A percentile compares a stretch with the other conserved stretches of the same genome.
Conservation (phyloP, 2,113 vertebrate genomes). For the Chloroceryle aenea region DNA sequence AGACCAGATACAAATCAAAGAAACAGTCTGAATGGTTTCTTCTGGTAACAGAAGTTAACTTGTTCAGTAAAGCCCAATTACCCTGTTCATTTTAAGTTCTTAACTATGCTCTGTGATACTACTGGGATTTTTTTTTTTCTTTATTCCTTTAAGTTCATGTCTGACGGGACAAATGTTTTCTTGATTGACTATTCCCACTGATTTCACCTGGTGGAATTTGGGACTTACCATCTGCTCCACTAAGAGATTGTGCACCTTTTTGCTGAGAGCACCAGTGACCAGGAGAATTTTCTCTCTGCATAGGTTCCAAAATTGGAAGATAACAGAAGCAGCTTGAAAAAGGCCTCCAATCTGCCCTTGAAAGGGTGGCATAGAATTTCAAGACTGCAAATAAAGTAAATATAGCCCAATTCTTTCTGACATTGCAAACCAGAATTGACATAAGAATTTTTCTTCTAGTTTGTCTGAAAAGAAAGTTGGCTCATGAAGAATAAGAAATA, state of each 20-base stretch:
- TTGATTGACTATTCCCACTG: not conserved
- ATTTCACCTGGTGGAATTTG: not conserved
- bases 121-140: not conserved
- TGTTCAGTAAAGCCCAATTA: not conserved
- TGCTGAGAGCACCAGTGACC: not conserved
- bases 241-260: not conserved
- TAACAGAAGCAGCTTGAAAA: not conserved
- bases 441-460: not conserved
- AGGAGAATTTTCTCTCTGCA: not conserved
- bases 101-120: not conserved
- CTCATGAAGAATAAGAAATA: not conserved
- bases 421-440: not conserved
- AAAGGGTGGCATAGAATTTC: not conserved
- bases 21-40: not conserved
- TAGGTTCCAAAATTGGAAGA: not conserved
- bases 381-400: not conserved
- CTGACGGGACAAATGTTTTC: not conserved
- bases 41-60: not conserved
- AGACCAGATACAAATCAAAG: not conserved
- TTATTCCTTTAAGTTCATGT: not conserved
- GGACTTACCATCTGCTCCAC: not conserved
- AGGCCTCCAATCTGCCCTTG: not conserved
- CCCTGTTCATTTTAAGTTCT: not conserved
- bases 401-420: not conserved
- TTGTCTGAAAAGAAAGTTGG: not conserved